phyloP scores from a whole-genome alignment of 2,888 invertebrate genomes.

The Lymantria monacha region DNA sequence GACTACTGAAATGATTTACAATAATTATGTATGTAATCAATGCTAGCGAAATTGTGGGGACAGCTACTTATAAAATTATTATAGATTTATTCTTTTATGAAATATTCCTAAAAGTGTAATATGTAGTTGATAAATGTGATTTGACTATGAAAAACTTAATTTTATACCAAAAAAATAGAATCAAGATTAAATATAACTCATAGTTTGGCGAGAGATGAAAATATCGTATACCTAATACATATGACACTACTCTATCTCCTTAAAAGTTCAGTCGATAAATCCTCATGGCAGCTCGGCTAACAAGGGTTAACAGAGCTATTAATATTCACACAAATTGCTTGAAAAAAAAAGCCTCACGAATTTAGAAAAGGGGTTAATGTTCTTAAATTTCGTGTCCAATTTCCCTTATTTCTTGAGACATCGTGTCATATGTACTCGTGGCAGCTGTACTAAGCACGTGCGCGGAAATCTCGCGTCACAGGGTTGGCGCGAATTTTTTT shows the following conservation, averaged over 20 bases:
- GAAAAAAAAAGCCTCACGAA: constrained; percentile 1
- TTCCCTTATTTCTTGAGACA: constrained; percentile 5
- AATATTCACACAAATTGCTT: constrained; percentile 10
- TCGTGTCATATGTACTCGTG: not conserved
- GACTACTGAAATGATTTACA: too few relatives aligned
- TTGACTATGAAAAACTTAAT: too few relatives aligned
- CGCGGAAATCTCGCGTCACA: constrained; percentile 5
- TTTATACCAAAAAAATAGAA: too few relatives aligned
- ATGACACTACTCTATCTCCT: not conserved
- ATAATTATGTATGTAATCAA: too few relatives aligned
- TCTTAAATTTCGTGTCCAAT: constrained; percentile 8
- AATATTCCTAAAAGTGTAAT: too few relatives aligned
- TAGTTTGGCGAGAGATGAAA: not conserved
- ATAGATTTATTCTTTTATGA: too few relatives aligned
- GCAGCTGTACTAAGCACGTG: constrained; percentile 12
- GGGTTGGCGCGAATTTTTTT: not conserved
- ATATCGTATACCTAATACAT: too few relatives aligned
- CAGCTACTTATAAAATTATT: too few relatives aligned
- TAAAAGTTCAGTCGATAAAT: constrained; percentile 7
- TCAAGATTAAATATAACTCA: too few relatives aligned
- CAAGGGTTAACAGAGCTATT: constrained; percentile 10
- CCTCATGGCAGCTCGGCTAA: constrained; percentile 1
- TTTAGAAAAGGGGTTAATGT: constrained; percentile 2
- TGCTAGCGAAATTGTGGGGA: too few relatives aligned
- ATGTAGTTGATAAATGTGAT: too few relatives aligned